Conservation (phyloP, 2,797 vertebrate genomes). For the Clamator glandarius region DNA sequence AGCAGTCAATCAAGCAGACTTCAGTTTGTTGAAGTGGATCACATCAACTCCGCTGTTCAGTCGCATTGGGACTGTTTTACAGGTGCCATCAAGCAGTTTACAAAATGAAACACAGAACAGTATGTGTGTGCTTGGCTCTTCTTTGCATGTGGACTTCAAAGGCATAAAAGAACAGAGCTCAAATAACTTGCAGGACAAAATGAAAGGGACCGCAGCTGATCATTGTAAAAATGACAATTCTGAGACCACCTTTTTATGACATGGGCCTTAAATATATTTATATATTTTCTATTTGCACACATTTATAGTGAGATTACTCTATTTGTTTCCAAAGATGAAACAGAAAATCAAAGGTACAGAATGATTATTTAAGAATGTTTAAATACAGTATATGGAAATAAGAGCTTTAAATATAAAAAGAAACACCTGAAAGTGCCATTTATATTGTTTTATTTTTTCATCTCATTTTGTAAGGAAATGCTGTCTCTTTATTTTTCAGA, state of each 20-base stretch:
- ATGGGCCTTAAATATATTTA: constrained; percentile 70
- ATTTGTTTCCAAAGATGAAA: constrained; percentile 69
- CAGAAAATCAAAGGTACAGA: constrained; percentile 76
- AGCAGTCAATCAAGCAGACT: constrained; percentile 57
- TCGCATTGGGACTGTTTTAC: constrained; percentile 74
- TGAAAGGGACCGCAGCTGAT: neutral
- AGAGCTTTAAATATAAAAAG: constrained; percentile 77
- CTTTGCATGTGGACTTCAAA: constrained; percentile 63
- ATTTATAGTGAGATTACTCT: constrained; percentile 71
- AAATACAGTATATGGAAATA: constrained; percentile 72
- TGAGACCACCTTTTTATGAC: constrained; percentile 82
- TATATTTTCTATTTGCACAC: constrained; percentile 88
- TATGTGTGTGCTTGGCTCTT: constrained; percentile 59
- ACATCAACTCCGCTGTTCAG: constrained; percentile 82
- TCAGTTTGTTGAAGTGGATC: constrained; percentile 78
- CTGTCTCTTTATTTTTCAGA: constrained; percentile 31
- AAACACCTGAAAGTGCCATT: constrained; percentile 66
- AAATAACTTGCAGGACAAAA: constrained; percentile 57
- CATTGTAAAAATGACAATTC: constrained; percentile 67
- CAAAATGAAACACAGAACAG: constrained; percentile 66
- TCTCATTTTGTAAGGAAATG: constrained; percentile 76
- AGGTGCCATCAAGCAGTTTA: constrained; percentile 73
- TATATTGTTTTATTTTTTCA: constrained; percentile 77
- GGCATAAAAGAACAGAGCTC: constrained; percentile 57
- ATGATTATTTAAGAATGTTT: constrained; percentile 77